Evolutionary conservation across 1,140 invertebrate genomes (phyloP), one percentile per base, ranked within the genome.

Genomic region (Lordiphosa clarofinis): DNA sequence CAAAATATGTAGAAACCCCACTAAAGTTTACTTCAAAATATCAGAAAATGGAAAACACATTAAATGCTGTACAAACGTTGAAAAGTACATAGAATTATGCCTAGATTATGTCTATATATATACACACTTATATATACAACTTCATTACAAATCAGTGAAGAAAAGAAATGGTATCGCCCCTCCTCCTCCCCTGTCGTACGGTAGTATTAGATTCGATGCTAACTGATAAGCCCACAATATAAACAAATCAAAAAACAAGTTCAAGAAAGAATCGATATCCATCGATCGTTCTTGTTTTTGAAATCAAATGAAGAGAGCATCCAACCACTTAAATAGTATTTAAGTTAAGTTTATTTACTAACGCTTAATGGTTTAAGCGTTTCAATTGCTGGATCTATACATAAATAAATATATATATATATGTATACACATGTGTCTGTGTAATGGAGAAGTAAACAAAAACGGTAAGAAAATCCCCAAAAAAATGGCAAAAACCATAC

Each of bases 301-400:
- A 58, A 72, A 72, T 71, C 39, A 60, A 71, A 75, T 66, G 54
- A 56, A 49, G 56, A 53, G 53, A 53, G 71, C 65, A 50, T 69
- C 52, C 52, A 59, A 72, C 28, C 64, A 82, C 76, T 82, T 82
- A 82, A 82, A 73, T 84, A 82, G 76, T 61, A 47, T 54, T 21
- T 82, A 82, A 82, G 76, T 73, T 82, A 78, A 76, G 62, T 73
- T 84, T 82, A 82, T 82, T 75, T 78, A 57, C 56, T 70, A 71
- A 70, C 76, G 76, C 76, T 76, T 82, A 68, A 52, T 36, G 69
- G 50, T 72, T 78, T 48, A 42, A 79, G 75, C 75, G 75, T 81
- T 81, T 81, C 55, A 63, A 82, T 81, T 82, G 75, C 75, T 82
- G 75, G 61, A 72, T 75, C 62, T 81, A 75, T 66, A 66, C 28